Percentiles rank a stretch among this genome's conserved stretches.
These are phyloP conservation scores for Villa cingulata DNA, from an alignment of 2,888 invertebrate species.

Conservation along the genomic window DNA sequence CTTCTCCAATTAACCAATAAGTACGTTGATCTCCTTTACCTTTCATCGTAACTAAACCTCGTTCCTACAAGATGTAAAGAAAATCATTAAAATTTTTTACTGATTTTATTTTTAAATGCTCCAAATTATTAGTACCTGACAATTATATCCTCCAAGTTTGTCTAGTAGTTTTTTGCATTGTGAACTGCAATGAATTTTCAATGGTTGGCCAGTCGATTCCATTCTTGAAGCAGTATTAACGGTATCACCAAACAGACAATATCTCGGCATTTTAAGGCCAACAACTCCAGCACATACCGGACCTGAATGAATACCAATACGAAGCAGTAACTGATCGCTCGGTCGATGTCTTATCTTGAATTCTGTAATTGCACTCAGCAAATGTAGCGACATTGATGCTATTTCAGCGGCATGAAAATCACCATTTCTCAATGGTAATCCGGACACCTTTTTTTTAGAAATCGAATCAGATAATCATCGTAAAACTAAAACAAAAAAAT, in stretches of 20 bases:
- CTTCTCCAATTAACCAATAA: conserved; percentile 71
- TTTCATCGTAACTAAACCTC: conserved; percentile 67
- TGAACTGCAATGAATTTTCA: conserved; percentile 71
- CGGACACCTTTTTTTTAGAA: conserved; percentile 76
- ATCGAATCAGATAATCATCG: too few species aligned
- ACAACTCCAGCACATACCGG: conserved; percentile 89
- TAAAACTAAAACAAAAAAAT: too few species aligned
- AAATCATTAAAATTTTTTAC: not conserved
- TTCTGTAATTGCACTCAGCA: conserved; percentile 68
- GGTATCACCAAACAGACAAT: conserved; percentile 85
- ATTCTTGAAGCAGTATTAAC: conserved; percentile 82
- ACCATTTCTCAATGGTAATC: conserved; percentile 78
- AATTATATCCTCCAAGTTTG: conserved; percentile 60
- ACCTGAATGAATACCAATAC: conserved; percentile 86
- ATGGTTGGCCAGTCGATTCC: conserved; percentile 71
- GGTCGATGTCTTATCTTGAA: conserved; percentile 84
- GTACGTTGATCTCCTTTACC: conserved; percentile 73
- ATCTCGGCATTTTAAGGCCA: conserved; percentile 84
- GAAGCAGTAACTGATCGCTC: conserved; percentile 63
- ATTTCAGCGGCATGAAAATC: conserved; percentile 85
- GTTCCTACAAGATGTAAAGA: conserved; percentile 43
- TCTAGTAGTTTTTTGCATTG: conserved; percentile 56
- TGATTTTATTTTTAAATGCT: too few species aligned
- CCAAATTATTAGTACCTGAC: conserved; percentile 18
- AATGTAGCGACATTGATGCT: conserved; percentile 80